phyloP scores from a whole-genome alignment of 1,140 invertebrate species.

The Pseudomyrmex concolor region DNA sequence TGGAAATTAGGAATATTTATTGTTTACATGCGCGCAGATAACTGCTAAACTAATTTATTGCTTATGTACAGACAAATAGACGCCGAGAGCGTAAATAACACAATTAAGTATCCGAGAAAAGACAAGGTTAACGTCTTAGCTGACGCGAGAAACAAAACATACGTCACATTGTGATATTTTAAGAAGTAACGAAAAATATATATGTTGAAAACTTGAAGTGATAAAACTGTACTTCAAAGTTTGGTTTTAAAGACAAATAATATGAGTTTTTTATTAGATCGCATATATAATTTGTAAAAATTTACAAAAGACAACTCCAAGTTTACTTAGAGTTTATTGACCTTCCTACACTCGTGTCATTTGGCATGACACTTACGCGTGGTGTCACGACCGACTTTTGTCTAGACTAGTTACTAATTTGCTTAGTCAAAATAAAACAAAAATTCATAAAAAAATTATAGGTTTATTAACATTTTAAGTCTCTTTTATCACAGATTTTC shows the following conservation, averaged over 20 bases:
- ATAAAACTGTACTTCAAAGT: not conserved
- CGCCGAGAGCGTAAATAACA: not conserved
- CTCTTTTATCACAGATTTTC: too few species aligned
- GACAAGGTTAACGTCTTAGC: not conserved
- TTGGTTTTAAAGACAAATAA: slow-evolving; percentile 1
- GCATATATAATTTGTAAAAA: not conserved
- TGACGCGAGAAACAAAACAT: not conserved
- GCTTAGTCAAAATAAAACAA: too few species aligned
- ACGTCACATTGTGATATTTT: not conserved
- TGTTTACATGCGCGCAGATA: not conserved
- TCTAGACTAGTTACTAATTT: too few species aligned
- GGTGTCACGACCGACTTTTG: too few species aligned
- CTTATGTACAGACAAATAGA: not conserved
- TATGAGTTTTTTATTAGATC: not conserved
- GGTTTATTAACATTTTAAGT: too few species aligned
- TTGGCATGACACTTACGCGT: too few species aligned
- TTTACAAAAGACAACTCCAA: not conserved
- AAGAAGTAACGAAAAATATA: not conserved
- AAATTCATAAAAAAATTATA: too few species aligned
- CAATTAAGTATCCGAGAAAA: not conserved
- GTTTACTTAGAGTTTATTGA: not conserved
- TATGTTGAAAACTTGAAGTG: not conserved
- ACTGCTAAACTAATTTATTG: too few species aligned
- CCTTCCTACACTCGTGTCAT: too few species aligned
- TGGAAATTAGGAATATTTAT: slow-evolving; percentile 27